Base-by-base conservation (phyloP, 2,797 vertebrate species). In the Myotis daubentonii region DNA sequence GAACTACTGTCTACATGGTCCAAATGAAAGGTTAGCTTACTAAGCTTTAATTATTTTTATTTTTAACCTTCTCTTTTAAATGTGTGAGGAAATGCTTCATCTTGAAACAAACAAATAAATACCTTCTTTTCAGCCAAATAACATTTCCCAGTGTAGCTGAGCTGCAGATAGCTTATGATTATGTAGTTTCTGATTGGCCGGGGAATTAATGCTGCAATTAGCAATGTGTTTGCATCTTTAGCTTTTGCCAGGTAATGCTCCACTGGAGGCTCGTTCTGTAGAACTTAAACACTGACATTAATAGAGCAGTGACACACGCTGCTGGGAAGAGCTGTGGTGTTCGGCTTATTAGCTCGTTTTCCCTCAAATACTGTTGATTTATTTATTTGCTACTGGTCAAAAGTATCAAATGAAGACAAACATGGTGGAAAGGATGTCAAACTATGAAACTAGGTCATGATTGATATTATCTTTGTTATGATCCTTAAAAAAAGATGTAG, bases 301-400 rank as follows among this genome's bases (percentile, higher is more conserved):
- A 97, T 84, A 94, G 93, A 97, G 89, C 79, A 94, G 94, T 68
- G 96, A 78, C 44, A 96, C 81, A 65, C 86, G 79, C 81, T 92
- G 96, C 79, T 97, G 81, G 4, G 6, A 98, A 95, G 93, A 95
- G 93, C 94, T 95, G 91, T 57, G 60, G 68, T 55, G 57, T 93
- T 98, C 97, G 96, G 81, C 94, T 94, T 57, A 84, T n/a, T 62
- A 79, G 47, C 44, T 84, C 86, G 6, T 93, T 97, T 96, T 96
- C 36, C 97, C 91, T 49, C 36, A 72, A 96, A 94, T 84, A 93
- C 8, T 97, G 89, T 94, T 94, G 30, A 75, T 92, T 95, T 74
- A 49, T 83, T 78, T 38, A 53, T 57, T 81, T 57, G 12, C 97
- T 82, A 60, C 94, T 93, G 94, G 47, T 89, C 75, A 65, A 82